These are phyloP conservation scores for Cerastoderma edule DNA, from an alignment of 2,888 invertebrate species.

Conservation along the genomic window DNA sequence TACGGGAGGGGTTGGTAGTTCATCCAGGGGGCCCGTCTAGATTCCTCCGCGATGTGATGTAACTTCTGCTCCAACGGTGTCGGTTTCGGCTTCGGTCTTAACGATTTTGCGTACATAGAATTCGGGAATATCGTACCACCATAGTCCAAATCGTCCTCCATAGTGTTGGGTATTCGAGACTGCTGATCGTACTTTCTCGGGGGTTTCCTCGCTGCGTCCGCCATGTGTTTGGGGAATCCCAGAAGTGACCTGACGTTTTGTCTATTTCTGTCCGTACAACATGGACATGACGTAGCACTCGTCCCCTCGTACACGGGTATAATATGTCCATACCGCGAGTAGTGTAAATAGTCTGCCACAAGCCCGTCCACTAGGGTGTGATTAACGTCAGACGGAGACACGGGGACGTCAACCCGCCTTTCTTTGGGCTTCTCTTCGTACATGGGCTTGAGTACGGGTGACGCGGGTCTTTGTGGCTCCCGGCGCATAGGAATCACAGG, in stretches of 20 bases:
- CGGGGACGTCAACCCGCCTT: not conserved
- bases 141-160: conserved; percentile 16
- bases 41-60: conserved; percentile 34
- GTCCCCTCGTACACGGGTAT: conserved; percentile 69
- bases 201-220: conserved; percentile 13
- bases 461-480: conserved; percentile 19
- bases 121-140: conserved; percentile 47
- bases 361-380: conserved; percentile 70
- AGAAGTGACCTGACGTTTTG: conserved; percentile 67
- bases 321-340: conserved; percentile 66
- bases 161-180: conserved; percentile 38
- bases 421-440: conserved; percentile 1
- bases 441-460: conserved; percentile 14
- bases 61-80: conserved; percentile 34
- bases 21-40: conserved; percentile 62
- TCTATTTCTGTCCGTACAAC: conserved; percentile 71
- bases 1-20: conserved; percentile 69
- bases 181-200: conserved; percentile 53
- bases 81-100: conserved; percentile 30
- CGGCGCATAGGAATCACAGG: conserved; percentile 50
- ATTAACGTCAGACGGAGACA: conserved; percentile 53
- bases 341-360: conserved; percentile 73
- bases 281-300: conserved; percentile 64
- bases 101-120: conserved; percentile 49
- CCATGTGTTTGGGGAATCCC: conserved; percentile 58